phyloP scores from a whole-genome alignment of 2,797 vertebrate species.

The Sebastes hubbsi region DNA sequence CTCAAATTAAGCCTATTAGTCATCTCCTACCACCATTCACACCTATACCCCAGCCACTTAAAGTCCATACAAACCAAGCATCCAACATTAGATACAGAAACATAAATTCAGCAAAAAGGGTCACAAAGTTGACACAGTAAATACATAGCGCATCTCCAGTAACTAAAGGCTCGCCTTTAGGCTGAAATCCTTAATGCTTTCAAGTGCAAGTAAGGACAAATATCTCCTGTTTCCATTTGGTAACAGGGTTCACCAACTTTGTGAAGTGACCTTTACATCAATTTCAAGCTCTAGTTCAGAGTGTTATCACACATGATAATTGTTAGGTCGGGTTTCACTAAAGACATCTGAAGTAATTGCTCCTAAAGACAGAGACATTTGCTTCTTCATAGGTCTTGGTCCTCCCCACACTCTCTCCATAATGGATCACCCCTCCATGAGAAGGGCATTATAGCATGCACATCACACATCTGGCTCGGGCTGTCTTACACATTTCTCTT shows the following conservation, averaged over 20 bases:
- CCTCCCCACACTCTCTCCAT: constrained; percentile 3
- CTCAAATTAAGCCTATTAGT: constrained; percentile 60
- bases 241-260: constrained; percentile 28
- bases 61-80: constrained; percentile 10
- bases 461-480: constrained; percentile 7
- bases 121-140: constrained; percentile 17
- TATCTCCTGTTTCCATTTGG: constrained; percentile 18
- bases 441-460: constrained; percentile 1
- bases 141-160: not conserved
- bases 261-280: constrained; percentile 74
- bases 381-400: constrained; percentile 16
- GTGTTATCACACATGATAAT: constrained; percentile 69
- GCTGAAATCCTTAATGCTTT: constrained; percentile 21
- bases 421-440: constrained; percentile 30
- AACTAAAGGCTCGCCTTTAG: constrained; percentile 22
- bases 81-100: constrained; percentile 16
- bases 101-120: constrained; percentile 29
- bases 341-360: constrained; percentile 66
- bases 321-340: constrained; percentile 72
- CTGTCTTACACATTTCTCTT: constrained; percentile 9
- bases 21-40: constrained; percentile 33
- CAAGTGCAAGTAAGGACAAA: constrained; percentile 14
- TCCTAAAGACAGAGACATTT: constrained; percentile 55
- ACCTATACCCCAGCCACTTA: constrained; percentile 25
- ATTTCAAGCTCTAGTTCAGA: constrained; percentile 76